Evolutionary conservation across 2,888 invertebrate species (phyloP).

Genomic region (Tanytarsus gracilentus): DNA sequence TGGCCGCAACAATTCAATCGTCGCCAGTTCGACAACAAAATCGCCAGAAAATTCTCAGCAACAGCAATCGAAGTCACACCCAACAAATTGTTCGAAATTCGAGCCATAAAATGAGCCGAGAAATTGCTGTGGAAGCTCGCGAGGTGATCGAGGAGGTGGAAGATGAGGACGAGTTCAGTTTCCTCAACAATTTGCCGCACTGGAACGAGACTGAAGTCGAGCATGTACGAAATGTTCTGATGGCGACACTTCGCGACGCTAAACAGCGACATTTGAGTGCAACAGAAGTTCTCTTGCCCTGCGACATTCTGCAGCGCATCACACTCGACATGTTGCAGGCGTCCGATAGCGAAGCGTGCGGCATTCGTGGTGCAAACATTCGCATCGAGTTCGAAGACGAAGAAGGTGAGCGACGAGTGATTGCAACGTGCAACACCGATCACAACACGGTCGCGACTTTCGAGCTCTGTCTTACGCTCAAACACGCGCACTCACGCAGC

Average conservation of each 20-base stretch:
- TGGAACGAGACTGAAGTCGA: slow-evolving; percentile 37
- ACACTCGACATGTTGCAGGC: slow-evolving; percentile 69
- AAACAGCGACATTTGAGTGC: slow-evolving; percentile 70
- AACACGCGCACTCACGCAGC: slow-evolving; percentile 56
- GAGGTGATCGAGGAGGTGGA: background rate
- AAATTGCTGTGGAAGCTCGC: no score
- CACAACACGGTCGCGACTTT: slow-evolving; percentile 82
- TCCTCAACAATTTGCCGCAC: slow-evolving; percentile 31
- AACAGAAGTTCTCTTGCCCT: slow-evolving; percentile 77
- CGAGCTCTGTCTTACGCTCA: slow-evolving; percentile 78
- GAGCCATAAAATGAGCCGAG: no score
- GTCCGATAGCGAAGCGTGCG: slow-evolving; percentile 85
- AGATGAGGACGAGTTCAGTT: slow-evolving; percentile 17
- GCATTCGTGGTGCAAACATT: slow-evolving; percentile 76
- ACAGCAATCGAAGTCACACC: no score
- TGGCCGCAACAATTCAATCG: background rate
- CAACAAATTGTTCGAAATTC: no score
- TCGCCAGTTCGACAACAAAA: background rate
- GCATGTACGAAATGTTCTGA: slow-evolving; percentile 67
- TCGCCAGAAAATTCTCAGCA: background rate
- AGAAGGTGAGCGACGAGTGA: slow-evolving; percentile 50
- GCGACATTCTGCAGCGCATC: slow-evolving; percentile 68
- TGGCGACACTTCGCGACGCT: slow-evolving; percentile 64
- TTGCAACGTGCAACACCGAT: slow-evolving; percentile 79
- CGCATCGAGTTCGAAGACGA: slow-evolving; percentile 74